Base-by-base conservation (phyloP, 2,797 vertebrate genomes). In the Coilia nasus region DNA sequence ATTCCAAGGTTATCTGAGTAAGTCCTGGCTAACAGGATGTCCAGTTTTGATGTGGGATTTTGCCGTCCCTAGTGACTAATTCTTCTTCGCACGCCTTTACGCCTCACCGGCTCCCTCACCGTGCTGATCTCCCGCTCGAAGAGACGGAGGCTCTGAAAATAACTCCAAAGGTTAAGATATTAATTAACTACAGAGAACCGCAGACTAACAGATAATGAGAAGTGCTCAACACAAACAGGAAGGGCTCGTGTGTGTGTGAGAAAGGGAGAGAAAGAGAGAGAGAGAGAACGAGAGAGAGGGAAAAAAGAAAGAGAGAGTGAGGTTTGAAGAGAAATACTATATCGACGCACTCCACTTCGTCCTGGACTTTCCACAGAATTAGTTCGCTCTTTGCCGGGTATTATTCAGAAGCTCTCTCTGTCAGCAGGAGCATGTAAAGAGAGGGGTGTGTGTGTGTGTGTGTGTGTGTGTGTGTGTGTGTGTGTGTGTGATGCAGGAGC, bases 1-100 rank as follows among this genome's bases (percentile, higher is more conserved):
- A 87, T 87, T 87, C 88, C 90, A 89, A 90, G 91, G 90, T 91
- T 90, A 92, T 90, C 87, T 90, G 88, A 86, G 85, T 90, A 91
- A 91, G 91, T 90, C 88, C 89, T 91, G 89, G 90, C 92, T 92
- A 92, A 91, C 90, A 91, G 89, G 88, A 90, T 91, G 91, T 91
- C 91, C 91, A 91, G 90, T 91, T 91, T 89, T 91, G 90, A 91
- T 90, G 90, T 87, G 86, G 90, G 89, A 90, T 89, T 91, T 78
- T 88, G 84, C 82, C 28, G 64, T 89, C 87, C 89, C 88, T 84
- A 89, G 89, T 89, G 90, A 85, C 88, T 85, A 75, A 46, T 84
- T 87, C 81, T 81, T 47, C 81, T 25, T 50, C n/a, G 41, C n/a
- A 54, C 50, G 1, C 67, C 47, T 31, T 19, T 54, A 21, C 46